Evolutionary conservation across 2,797 vertebrate species (phyloP).

Genomic region (Pitangus sulphuratus): DNA sequence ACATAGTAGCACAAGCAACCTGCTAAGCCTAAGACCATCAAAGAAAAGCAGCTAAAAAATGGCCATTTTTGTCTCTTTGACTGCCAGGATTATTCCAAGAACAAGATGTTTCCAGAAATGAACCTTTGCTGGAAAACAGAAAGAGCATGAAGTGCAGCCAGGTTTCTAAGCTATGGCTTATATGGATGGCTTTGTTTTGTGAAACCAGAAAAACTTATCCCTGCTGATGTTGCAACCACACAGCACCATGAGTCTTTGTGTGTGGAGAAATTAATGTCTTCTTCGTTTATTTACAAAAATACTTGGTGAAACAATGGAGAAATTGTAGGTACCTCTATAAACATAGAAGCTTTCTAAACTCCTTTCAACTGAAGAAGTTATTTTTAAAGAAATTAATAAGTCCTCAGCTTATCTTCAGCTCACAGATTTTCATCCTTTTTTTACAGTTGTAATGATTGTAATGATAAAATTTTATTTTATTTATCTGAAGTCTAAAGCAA

Average conservation of each 20-base stretch:
- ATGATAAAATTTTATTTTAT: neutral
- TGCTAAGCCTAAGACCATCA: neutral
- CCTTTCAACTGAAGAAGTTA: neutral
- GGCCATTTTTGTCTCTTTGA: neutral
- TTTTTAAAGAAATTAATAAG: neutral
- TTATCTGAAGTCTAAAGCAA: neutral
- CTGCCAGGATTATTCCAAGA: neutral
- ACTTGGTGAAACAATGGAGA: neutral
- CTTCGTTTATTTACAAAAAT: neutral
- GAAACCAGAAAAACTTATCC: neutral
- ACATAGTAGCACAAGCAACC: neutral
- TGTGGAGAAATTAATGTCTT: neutral
- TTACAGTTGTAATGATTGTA: neutral
- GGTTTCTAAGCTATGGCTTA: neutral
- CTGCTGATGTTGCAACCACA: neutral
- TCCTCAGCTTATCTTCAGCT: neutral
- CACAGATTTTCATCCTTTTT: neutral
- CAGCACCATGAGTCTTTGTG: neutral
- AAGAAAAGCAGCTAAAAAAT: neutral
- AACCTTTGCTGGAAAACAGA: neutral
- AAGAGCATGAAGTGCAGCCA: neutral
- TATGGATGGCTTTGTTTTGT: neutral
- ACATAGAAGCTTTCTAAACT: neutral
- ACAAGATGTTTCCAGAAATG: neutral
- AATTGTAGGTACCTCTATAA: neutral